phyloP scores from a whole-genome alignment of 2,113 vertebrate species.

The Chrysemys picta region DNA sequence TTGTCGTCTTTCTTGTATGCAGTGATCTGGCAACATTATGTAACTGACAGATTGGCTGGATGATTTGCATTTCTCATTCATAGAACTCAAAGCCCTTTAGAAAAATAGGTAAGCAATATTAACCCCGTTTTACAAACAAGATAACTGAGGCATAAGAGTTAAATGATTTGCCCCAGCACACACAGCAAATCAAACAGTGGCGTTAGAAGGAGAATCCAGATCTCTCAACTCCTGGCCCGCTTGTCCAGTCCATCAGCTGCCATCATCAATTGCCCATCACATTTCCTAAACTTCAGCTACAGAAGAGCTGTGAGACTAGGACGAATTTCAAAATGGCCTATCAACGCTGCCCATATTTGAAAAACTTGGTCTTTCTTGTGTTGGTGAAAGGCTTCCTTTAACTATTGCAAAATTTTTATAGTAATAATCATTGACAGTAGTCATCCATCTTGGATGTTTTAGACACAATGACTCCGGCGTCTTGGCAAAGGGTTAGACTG shows the following conservation, averaged over 20 bases:
- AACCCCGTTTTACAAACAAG: background rate
- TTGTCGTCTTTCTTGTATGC: rapidly evolving
- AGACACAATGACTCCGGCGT: too few relatives aligned
- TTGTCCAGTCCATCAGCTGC: background rate
- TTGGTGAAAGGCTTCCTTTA: background rate
- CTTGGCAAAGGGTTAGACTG: too few relatives aligned
- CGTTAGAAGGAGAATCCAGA: background rate
- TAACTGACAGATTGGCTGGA: background rate
- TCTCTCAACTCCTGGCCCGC: background rate
- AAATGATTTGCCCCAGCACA: background rate
- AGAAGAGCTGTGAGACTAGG: background rate
- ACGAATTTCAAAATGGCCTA: background rate
- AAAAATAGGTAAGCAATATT: background rate
- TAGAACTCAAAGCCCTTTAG: background rate
- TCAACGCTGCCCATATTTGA: too few relatives aligned
- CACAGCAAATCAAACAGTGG: background rate
- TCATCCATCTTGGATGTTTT: too few relatives aligned
- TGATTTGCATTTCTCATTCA: background rate
- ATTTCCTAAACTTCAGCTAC: background rate
- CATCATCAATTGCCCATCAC: background rate
- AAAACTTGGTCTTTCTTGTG: too few relatives aligned
- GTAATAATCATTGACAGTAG: background rate
- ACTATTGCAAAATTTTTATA: background rate
- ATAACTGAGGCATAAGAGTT: background rate
- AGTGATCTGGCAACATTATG: rapidly evolving